These are phyloP conservation scores for Mactromeris polynyma DNA, from an alignment of 2,888 invertebrate species.

Conservation along the genomic window DNA sequence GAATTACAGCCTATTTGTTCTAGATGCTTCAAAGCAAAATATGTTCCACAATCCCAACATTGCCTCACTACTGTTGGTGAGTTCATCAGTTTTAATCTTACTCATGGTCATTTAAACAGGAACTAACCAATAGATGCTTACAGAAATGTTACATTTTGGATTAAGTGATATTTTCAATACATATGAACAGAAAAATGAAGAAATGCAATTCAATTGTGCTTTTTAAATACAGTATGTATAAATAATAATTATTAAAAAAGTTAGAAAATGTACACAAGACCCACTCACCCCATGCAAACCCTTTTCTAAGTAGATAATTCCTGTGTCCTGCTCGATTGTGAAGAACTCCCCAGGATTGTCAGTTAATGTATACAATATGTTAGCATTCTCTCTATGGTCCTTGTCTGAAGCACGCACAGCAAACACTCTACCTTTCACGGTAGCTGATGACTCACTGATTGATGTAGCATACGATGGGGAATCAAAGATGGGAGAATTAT, in stretches of 20 bases:
- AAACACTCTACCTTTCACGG: conserved; percentile 75
- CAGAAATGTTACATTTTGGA: no score
- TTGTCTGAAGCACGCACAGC: conserved; percentile 93
- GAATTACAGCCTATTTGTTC: no score
- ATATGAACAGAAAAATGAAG: background rate
- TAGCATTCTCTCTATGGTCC: conserved; percentile 98
- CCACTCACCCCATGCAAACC: conserved; percentile 89
- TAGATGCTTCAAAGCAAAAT: no score
- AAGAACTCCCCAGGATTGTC: conserved; percentile 97
- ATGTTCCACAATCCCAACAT: no score
- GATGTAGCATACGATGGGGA: conserved; percentile 78
- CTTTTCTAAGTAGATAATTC: conserved; percentile 98
- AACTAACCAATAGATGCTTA: no score
- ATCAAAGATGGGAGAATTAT: conserved; percentile 84
- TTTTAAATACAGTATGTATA: background rate
- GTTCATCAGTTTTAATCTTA: no score
- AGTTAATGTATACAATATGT: conserved; percentile 81
- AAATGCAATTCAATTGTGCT: background rate
- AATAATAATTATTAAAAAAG: no score
- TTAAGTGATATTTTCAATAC: no score
- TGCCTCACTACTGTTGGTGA: no score
- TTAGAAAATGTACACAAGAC: no score
- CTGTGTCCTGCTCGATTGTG: conserved; percentile 98
- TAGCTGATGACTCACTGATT: conserved; percentile 61
- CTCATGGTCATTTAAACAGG: no score